Conservation (phyloP, 2,888 invertebrate genomes). For the Mesopsocus fuscifrons region DNA sequence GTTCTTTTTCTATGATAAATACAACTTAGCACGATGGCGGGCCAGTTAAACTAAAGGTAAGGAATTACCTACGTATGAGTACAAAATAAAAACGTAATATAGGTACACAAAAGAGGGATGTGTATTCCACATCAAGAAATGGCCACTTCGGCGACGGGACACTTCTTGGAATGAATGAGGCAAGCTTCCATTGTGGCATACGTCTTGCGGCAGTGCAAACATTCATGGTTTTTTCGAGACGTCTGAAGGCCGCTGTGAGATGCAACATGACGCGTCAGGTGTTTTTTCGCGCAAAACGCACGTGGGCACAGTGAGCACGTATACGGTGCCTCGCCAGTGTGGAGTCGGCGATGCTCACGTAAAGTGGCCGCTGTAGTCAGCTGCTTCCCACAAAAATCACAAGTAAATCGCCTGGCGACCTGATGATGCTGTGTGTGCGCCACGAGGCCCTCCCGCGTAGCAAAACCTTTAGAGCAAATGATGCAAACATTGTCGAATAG, state of each 20-base stretch:
- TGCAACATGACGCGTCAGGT: background rate
- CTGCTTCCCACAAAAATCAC: slow-evolving; percentile 2
- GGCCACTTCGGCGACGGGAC: too few species aligned
- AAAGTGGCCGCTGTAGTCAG: slow-evolving; percentile 1
- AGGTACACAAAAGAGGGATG: too few species aligned
- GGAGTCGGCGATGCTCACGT: background rate
- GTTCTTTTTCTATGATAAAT: too few species aligned
- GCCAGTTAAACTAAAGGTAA: too few species aligned
- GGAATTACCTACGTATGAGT: too few species aligned
- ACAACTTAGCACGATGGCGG: too few species aligned
- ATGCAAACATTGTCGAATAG: background rate
- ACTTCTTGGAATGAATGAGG: slow-evolving; percentile 6
- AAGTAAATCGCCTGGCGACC: background rate
- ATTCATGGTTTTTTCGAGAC: slow-evolving; percentile 13
- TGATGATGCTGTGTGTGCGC: background rate
- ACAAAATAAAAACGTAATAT: too few species aligned
- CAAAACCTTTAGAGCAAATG: background rate
- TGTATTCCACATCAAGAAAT: too few species aligned
- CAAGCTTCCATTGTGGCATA: slow-evolving; percentile 13
- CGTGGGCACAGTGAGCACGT: background rate
- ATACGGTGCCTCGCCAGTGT: background rate
- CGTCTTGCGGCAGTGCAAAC: slow-evolving; percentile 13
- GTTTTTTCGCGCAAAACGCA: background rate
- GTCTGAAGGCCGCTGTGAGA: slow-evolving; percentile 6
- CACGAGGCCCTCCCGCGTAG: background rate